A percentile compares a stretch with the other conserved stretches of the same genome.
Evolutionary conservation across 2,113 vertebrate species (phyloP).

Genomic region (Sceloporus undulatus): DNA sequence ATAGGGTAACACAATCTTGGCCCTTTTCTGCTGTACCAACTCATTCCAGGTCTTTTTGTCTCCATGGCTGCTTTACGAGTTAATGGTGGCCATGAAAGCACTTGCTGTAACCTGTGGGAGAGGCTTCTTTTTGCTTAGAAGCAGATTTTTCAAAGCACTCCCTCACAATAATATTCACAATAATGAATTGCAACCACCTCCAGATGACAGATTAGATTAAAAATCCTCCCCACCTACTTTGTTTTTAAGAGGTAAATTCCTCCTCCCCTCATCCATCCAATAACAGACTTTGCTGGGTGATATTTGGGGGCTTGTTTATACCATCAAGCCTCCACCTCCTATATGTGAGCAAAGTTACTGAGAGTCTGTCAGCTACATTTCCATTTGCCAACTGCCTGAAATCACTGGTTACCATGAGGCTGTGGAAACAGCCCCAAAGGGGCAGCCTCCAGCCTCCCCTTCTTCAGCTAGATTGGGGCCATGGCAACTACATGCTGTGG

Average conservation of each 20-base stretch:
- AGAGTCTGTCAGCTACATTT: background rate
- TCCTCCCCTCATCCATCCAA: background rate
- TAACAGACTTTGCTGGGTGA: background rate
- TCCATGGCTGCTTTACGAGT: background rate
- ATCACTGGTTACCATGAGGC: background rate
- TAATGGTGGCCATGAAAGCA: background rate
- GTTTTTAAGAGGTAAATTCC: background rate
- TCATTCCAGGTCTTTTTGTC: background rate
- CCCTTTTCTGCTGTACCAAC: background rate
- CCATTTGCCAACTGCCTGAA: background rate
- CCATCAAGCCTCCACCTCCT: too few species aligned
- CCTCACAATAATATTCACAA: background rate
- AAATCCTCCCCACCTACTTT: background rate
- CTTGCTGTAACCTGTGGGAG: background rate
- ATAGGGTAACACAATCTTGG: background rate
- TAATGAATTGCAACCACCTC: conserved; percentile 2
- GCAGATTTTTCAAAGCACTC: background rate
- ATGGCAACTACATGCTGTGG: too few species aligned
- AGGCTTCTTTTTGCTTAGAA: background rate
- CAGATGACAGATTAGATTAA: conserved; percentile 3
- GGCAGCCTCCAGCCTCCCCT: too few species aligned
- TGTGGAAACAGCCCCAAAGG: too few species aligned
- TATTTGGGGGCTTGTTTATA: background rate
- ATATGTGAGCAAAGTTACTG: background rate
- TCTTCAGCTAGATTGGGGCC: too few species aligned